Conservation (phyloP, 2,797 vertebrate genomes). For the Botia kubotai region DNA sequence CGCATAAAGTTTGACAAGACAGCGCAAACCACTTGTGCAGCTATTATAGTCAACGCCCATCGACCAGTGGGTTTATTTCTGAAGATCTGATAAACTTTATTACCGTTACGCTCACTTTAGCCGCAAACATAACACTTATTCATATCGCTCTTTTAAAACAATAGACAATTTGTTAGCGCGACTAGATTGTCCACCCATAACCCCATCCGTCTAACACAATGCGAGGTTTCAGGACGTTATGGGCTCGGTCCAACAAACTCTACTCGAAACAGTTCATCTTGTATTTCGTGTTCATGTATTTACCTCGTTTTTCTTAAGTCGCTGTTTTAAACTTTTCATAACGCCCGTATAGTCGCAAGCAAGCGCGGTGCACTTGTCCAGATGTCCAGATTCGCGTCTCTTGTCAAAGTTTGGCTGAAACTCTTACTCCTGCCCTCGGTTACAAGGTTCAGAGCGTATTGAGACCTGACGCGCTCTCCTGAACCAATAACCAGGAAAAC, state of each 20-base stretch:
- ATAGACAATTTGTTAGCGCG: neutral
- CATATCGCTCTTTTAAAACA: neutral
- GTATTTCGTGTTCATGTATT: constrained; percentile 2
- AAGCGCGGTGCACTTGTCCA: constrained; percentile 5
- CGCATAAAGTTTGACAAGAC: neutral
- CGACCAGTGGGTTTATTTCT: neutral
- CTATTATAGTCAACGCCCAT: neutral
- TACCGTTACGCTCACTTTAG: neutral
- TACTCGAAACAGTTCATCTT: constrained; percentile 17
- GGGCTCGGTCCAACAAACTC: constrained; percentile 43
- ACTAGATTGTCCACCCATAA: constrained; percentile 3
- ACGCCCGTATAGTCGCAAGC: constrained; percentile 4
- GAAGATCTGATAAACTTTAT: neutral
- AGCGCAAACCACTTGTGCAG: neutral
- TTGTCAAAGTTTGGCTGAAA: constrained; percentile 48
- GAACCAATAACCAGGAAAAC: constrained; percentile 45
- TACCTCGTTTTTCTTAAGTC: constrained; percentile 59
- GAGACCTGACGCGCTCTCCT: constrained; percentile 34
- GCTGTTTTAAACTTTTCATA: constrained; percentile 63
- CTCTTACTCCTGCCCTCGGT: constrained; percentile 33
- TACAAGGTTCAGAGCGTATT: constrained; percentile 25
- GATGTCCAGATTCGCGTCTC: constrained; percentile 15
- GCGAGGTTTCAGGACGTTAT: constrained; percentile 6
- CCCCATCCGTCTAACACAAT: neutral
- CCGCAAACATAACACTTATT: constrained; percentile 2